A percentile compares a stretch with the other conserved stretches of the same genome.
These are phyloP conservation scores for Venturia canescens DNA, from an alignment of 1,140 invertebrate species.

Conservation along the genomic window DNA sequence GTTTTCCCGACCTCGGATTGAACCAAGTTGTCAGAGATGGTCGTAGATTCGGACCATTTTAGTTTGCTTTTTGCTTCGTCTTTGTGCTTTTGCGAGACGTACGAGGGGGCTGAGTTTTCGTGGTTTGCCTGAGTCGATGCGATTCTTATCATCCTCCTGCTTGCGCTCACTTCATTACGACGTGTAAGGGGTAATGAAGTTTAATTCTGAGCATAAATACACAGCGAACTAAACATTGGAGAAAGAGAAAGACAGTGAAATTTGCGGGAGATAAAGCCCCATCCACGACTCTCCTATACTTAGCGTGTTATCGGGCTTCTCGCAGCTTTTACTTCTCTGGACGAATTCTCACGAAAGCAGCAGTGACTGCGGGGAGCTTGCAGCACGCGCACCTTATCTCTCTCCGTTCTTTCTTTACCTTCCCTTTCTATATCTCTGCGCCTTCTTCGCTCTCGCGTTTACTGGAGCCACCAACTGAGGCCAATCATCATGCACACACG, in stretches of 20 bases:
- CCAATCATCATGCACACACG: neutral
- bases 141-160: neutral
- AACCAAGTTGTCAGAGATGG: constrained; percentile 30
- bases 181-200: constrained; percentile 11
- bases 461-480: neutral
- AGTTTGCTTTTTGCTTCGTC: neutral
- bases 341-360: constrained; percentile 24
- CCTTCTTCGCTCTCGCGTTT: too few relatives aligned
- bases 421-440: too few relatives aligned
- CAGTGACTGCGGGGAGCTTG: neutral
- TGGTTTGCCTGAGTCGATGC: neutral
- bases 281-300: constrained; percentile 3
- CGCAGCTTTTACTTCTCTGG: constrained; percentile 22
- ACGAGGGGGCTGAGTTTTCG: neutral
- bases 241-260: constrained; percentile 9
- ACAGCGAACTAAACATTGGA: neutral
- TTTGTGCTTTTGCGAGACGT: neutral
- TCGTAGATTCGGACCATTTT: neutral
- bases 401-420: neutral
- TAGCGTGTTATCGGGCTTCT: constrained; percentile 18
- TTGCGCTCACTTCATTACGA: neutral
- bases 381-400: constrained; percentile 32
- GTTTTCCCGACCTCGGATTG: constrained; percentile 15
- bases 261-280: constrained; percentile 3
- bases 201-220: neutral